These are phyloP conservation scores for Pogonus chalceus DNA, from an alignment of 1,140 invertebrate species.

Conservation along the genomic window DNA sequence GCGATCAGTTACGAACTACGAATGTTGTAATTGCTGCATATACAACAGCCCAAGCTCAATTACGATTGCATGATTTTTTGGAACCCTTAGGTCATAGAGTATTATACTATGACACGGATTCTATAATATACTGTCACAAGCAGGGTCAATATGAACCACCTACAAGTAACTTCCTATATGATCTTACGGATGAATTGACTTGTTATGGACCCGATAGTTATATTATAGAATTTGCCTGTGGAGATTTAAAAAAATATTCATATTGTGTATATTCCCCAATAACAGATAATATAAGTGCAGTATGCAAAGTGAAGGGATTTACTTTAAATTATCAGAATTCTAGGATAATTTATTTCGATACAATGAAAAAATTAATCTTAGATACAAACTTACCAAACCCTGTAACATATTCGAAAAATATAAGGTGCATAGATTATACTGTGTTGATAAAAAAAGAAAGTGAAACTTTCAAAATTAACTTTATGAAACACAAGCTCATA, in stretches of 20 bases:
- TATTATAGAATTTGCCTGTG: conserved; percentile 4
- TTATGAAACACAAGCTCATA: too few species aligned
- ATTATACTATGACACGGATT: conserved; percentile 30
- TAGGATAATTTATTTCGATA: conserved; percentile 5
- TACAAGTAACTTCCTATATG: not conserved
- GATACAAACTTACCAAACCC: too few species aligned
- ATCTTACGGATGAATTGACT: conserved; percentile 10
- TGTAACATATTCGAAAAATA: too few species aligned
- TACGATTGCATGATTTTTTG: conserved; percentile 28
- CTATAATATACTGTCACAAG: conserved; percentile 10
- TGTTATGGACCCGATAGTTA: conserved; percentile 11
- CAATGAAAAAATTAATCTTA: not conserved
- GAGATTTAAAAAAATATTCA: conserved; percentile 5
- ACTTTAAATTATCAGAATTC: conserved; percentile 3
- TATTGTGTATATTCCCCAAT: not conserved
- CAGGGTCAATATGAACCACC: conserved; percentile 7
- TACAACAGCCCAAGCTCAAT: conserved; percentile 30
- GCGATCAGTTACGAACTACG: conserved; percentile 9
- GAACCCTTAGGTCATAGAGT: too few species aligned
- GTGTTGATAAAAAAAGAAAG: too few species aligned
- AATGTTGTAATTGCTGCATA: conserved; percentile 31
- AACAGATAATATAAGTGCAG: too few species aligned
- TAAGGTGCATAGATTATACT: too few species aligned
- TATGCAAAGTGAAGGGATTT: too few species aligned
- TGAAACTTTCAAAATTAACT: too few species aligned